Evolutionary conservation across 2,113 vertebrate species (phyloP), one percentile per base, ranked within the genome.

Genomic region (Caloenas nicobarica): DNA sequence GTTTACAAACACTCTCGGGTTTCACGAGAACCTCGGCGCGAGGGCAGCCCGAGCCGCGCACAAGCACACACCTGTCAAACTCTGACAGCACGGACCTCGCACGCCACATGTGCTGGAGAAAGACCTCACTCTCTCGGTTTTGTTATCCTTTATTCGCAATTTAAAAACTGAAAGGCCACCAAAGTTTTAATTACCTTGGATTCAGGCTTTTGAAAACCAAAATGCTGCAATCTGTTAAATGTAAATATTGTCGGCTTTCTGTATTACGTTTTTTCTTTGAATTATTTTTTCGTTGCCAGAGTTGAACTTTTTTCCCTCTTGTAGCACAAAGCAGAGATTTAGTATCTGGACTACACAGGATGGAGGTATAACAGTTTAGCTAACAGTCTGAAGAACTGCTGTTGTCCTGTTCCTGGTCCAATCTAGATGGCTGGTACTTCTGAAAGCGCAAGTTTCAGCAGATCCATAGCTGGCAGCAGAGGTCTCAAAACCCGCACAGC

Each of bases 1-100:
- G 98, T 99, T 98, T 98, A 99, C 98, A 96, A 99, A 98, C 98
- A 99, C 98, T 97, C 97, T 98, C 98, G 38, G 96, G 97, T 98
- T 99, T 98, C 98, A 96, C 40, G 95, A 85, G 95, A 96, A 95
- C 78, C 93, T 69, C 58, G 15, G 96, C 24, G 60, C 92, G 71
- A 57, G 38, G 33, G 94, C 86, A 71, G 72, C 31, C 78, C 94
- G 38, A 73, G 91, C 93, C 77, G 93, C 57, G 25, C 94, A 87
- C 91, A 64, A 56, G 96, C 96, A 96, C 97, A 97, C 98, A 98
- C 98, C 98, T 98, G 98, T 98, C 97, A 98, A 98, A 90, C 95
- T n/a, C 36, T 97, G 96, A 97, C 96, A 94, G 96, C 91, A 56
- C 13, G 7, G 54, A 4, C 87, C 74, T 73, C 89, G 72, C 42